These are phyloP conservation scores for Actenoides hombroni DNA, from an alignment of 2,113 vertebrate species.

Conservation along the genomic window DNA sequence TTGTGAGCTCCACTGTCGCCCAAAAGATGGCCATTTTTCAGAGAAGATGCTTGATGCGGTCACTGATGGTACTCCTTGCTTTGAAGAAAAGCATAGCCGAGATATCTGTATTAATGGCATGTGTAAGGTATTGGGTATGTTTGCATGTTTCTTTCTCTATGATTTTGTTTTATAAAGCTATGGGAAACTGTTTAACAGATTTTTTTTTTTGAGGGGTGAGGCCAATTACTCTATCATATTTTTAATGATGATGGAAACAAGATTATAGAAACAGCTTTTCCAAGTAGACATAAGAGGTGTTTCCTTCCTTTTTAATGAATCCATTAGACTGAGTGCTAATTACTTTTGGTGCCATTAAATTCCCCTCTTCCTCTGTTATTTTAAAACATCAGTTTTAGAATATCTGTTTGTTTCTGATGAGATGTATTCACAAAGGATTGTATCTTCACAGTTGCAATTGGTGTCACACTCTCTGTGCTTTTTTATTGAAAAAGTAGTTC, in stretches of 20 bases:
- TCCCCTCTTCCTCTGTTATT: neutral
- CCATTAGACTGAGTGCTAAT: neutral
- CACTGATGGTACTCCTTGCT: constrained; percentile 94
- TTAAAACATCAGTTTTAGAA: neutral
- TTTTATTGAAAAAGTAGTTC: neutral
- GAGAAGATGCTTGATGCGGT: constrained; percentile 96
- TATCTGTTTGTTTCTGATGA: neutral
- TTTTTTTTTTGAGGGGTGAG: neutral
- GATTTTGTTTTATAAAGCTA: constrained; percentile 4
- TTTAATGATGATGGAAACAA: neutral
- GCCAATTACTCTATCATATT: neutral
- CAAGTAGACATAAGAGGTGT: fast-evolving
- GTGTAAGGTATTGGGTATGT: constrained; percentile 99
- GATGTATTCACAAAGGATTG: neutral
- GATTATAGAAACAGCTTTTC: neutral
- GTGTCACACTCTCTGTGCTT: neutral
- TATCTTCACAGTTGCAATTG: neutral
- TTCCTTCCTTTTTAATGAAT: neutral
- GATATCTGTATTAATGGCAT: constrained; percentile 97
- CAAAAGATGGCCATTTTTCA: constrained; percentile 83
- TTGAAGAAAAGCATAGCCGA: constrained; percentile 86
- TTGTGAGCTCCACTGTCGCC: constrained; percentile 93
- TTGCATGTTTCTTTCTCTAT: constrained; percentile 83
- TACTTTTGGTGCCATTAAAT: neutral
- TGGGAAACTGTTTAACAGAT: neutral